Conservation (phyloP, 2,888 invertebrate genomes). For the Cryptus viduatorius region DNA sequence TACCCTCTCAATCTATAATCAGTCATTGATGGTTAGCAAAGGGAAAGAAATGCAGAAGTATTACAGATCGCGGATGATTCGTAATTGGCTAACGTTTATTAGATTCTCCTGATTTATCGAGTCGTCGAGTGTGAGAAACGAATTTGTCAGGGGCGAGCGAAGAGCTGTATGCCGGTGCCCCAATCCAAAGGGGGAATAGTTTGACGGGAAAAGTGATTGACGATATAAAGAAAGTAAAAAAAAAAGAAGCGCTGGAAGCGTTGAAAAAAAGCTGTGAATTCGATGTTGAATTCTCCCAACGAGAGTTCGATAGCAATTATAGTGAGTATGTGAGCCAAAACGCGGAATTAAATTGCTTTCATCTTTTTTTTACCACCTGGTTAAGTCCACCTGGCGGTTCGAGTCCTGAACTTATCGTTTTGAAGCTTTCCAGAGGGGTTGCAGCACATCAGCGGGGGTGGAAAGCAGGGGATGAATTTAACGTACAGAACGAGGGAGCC, state of each 20-base stretch:
- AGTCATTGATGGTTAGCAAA: too few species aligned
- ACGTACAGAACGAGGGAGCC: slow-evolving; percentile 59
- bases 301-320: slow-evolving; percentile 58
- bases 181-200: neutral
- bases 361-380: slow-evolving; percentile 57
- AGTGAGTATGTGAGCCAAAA: slow-evolving; percentile 26
- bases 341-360: slow-evolving; percentile 59
- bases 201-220: slow-evolving; percentile 29
- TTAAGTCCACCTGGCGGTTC: slow-evolving; percentile 49
- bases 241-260: neutral
- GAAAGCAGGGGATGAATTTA: slow-evolving; percentile 45
- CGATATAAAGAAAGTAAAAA: neutral
- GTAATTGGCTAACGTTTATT: slow-evolving; percentile 12
- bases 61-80: neutral
- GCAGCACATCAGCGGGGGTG: slow-evolving; percentile 2
- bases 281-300: slow-evolving; percentile 40
- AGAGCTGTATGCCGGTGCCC: neutral
- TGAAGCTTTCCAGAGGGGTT: slow-evolving; percentile 39
- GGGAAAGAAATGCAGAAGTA: neutral
- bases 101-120: slow-evolving; percentile 8
- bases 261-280: slow-evolving; percentile 4
- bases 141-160: slow-evolving; percentile 31
- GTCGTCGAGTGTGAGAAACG: neutral
- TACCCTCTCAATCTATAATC: too few species aligned
- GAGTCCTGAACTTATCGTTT: slow-evolving; percentile 27